Percentiles rank a stretch among this genome's conserved stretches.
Evolutionary conservation across 2,113 vertebrate species (phyloP).

Genomic region (Prinia subflava): DNA sequence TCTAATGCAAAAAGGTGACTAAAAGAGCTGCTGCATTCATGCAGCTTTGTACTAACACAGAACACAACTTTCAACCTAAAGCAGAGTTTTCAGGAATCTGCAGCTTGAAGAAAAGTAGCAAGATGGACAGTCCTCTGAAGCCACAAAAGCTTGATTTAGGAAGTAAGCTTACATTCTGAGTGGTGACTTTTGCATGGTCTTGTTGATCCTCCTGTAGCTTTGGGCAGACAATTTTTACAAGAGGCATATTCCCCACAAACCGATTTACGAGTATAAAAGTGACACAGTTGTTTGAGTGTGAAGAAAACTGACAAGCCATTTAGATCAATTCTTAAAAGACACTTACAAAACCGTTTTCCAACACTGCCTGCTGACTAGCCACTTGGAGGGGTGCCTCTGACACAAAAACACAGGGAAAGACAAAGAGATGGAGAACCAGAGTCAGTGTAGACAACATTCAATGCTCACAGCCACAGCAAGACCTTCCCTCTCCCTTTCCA

Average conservation of each 20-base stretch:
- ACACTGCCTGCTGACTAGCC: not conserved
- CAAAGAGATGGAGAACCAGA: not conserved
- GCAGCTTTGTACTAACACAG: not conserved
- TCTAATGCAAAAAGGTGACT: not conserved
- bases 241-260: not conserved
- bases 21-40: not conserved
- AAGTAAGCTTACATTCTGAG: not conserved
- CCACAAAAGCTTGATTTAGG: not conserved
- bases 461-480: not conserved
- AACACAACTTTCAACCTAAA: not conserved
- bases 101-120: not conserved
- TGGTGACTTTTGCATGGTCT: not conserved
- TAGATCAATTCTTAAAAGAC: not conserved
- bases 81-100: not conserved
- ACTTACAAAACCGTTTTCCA: not conserved
- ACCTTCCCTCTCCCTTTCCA: not conserved
- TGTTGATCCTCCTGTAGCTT: not conserved
- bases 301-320: not conserved
- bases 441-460: too few species aligned
- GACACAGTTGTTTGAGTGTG: not conserved
- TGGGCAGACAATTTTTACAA: not conserved
- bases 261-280: accelerated
- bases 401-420: not conserved
- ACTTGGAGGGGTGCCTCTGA: not conserved
- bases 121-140: not conserved